Percentiles rank a stretch among this genome's conserved stretches.
Conservation (phyloP, 2,797 vertebrate species). For the Chaetodon trifasciatus region DNA sequence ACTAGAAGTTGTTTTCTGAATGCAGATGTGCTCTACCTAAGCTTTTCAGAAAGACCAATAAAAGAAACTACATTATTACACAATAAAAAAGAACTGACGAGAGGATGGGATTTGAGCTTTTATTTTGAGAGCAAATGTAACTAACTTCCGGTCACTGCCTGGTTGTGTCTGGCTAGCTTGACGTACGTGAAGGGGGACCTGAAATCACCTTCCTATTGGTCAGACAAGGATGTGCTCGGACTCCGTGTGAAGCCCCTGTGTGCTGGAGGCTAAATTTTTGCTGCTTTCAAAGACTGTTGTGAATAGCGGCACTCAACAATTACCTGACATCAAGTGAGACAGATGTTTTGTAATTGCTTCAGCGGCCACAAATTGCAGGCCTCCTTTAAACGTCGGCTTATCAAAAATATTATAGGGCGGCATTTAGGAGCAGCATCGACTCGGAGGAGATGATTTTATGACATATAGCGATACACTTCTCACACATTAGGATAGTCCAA, state of each 20-base stretch:
- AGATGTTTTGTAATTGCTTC: neutral
- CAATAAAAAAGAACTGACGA: neutral
- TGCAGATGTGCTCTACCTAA: neutral
- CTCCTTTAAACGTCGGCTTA: neutral
- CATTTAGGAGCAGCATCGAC: neutral
- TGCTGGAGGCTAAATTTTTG: conserved; percentile 16
- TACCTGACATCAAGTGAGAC: neutral
- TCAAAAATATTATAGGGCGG: neutral
- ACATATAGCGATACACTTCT: too few relatives aligned
- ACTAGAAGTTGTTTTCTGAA: neutral
- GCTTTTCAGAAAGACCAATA: neutral
- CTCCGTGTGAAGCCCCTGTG: conserved; percentile 23
- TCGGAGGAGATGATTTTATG: neutral
- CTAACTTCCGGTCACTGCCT: neutral
- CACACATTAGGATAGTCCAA: neutral
- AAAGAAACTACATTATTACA: neutral
- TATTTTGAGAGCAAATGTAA: neutral
- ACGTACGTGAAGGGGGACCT: neutral
- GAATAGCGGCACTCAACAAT: neutral
- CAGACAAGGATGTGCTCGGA: conserved; percentile 1
- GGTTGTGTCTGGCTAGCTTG: conserved; percentile 4
- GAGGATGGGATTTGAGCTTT: neutral
- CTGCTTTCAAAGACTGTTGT: conserved; percentile 28
- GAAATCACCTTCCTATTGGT: conserved; percentile 67
- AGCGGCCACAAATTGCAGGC: neutral